A percentile compares a stretch with the other conserved stretches of the same genome.
Evolutionary conservation across 2,888 invertebrate genomes (phyloP).

Genomic region (Tridacna gigas): DNA sequence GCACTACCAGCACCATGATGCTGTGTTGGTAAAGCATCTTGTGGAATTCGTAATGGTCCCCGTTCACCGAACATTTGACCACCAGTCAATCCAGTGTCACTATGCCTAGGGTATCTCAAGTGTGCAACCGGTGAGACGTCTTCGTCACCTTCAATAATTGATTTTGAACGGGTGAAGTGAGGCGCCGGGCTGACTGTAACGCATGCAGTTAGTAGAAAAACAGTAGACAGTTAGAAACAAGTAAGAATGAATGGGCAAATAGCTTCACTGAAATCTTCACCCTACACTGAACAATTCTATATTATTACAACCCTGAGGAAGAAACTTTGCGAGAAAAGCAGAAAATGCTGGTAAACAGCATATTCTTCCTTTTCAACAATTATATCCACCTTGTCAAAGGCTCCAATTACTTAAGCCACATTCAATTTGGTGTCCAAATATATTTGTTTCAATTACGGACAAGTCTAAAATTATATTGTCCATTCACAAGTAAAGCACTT

Average conservation of each 20-base stretch:
- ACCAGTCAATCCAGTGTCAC: slow-evolving; percentile 65
- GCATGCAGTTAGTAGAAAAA: slow-evolving; percentile 58
- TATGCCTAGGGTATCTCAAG: slow-evolving; percentile 68
- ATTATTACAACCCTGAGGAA: too few species aligned
- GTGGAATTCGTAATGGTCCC: slow-evolving; percentile 75
- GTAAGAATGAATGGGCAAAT: background rate
- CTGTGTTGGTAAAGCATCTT: slow-evolving; percentile 43
- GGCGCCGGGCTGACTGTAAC: slow-evolving; percentile 63
- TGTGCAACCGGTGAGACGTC: slow-evolving; percentile 32
- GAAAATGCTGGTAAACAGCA: too few species aligned
- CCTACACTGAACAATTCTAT: too few species aligned
- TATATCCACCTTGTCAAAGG: too few species aligned
- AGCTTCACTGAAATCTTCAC: too few species aligned
- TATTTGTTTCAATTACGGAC: too few species aligned
- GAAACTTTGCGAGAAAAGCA: too few species aligned
- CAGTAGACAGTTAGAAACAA: slow-evolving; percentile 20
- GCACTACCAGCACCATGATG: slow-evolving; percentile 90
- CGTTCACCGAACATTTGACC: slow-evolving; percentile 47
- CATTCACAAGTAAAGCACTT: too few species aligned
- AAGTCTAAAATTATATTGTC: too few species aligned
- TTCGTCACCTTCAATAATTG: slow-evolving; percentile 71
- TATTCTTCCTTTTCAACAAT: too few species aligned
- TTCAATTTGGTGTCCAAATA: too few species aligned
- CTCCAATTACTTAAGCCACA: too few species aligned
- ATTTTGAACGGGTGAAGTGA: slow-evolving; percentile 70